Evolutionary conservation across 2,888 invertebrate species (phyloP), one percentile per base, ranked within the genome.

Genomic region (Ophonus ardosiacus): DNA sequence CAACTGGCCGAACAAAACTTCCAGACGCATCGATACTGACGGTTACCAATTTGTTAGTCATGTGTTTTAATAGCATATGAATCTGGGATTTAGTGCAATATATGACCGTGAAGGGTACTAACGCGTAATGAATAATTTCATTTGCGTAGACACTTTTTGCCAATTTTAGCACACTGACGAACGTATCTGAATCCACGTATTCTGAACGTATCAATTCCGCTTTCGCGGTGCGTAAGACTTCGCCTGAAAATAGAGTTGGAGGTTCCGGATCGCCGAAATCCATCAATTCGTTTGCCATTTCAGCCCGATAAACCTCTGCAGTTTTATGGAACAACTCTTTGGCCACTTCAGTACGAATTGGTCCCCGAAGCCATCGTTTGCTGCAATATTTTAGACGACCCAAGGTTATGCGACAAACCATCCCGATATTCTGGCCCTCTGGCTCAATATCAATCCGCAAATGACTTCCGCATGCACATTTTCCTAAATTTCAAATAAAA

Each of bases 61-160:
- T 63, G 7, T 17, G 17, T 21, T 63, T 63, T 63, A 5, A 18
- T 18, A 65, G 21, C 0, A 65, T 7, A 65, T 65, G 17, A 65
- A 65, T 65, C n/a, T 65, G 65, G 10, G 21, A 65, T 57, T 57
- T 57, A 17, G 57, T 57, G 43, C 65, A 65, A 21, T 65, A 65
- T 65, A 65, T 65, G n/a, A 65, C 65, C 18, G 65, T 65, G 6
- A 65, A 65, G n/a, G 65, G 21, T 65, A 65, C 65, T 21, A 65
- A 21, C 18, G 65, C 18, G 21, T 18, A 65, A 21, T 65, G 17
- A 18, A 65, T 15, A 21, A 65, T 65, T 65, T 65, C 65, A 65
- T 65, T 65, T 24, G 65, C 17, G n/a, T 65, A 65, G 13, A 65
- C 65, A 65, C 65, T 65, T 65, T 65, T 65, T 15, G 65, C 7